phyloP scores from a whole-genome alignment of 2,888 invertebrate species.

The Dusona sp. region DNA sequence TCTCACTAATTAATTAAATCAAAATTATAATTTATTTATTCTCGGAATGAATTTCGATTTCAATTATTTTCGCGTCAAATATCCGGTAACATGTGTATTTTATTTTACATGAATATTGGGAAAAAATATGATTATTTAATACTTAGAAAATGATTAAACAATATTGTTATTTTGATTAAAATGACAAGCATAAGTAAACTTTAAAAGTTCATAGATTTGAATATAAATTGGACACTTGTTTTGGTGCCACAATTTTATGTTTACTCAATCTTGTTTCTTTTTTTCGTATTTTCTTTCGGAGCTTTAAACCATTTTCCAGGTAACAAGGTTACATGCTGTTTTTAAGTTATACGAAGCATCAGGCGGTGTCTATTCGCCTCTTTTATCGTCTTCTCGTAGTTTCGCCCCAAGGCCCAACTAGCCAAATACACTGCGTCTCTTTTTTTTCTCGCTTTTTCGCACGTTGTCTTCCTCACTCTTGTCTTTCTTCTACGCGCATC shows the following conservation, averaged over 20 bases:
- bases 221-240: neutral
- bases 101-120: too few species aligned
- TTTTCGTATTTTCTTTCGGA: slow-evolving; percentile 18
- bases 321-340: slow-evolving; percentile 49
- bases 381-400: slow-evolving; percentile 15
- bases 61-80: too few species aligned
- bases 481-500: slow-evolving; percentile 62
- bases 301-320: slow-evolving; percentile 9
- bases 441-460: slow-evolving; percentile 25
- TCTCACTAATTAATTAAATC: too few species aligned
- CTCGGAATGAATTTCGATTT: too few species aligned
- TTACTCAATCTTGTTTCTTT: slow-evolving; percentile 12
- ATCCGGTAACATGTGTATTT: too few species aligned
- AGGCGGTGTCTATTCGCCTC: slow-evolving; percentile 44
- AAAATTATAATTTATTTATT: too few species aligned
- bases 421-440: slow-evolving; percentile 28
- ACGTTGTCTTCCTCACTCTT: slow-evolving; percentile 27
- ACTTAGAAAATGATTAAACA: neutral
- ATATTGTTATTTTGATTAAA: neutral
- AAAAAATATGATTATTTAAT: neutral
- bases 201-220: neutral
- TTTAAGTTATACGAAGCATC: slow-evolving; percentile 58
- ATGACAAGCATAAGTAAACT: neutral
- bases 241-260: neutral
- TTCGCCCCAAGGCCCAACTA: slow-evolving; percentile 20